These are phyloP conservation scores for Falco biarmicus DNA, from an alignment of 2,797 vertebrate genomes.

Conservation along the genomic window DNA sequence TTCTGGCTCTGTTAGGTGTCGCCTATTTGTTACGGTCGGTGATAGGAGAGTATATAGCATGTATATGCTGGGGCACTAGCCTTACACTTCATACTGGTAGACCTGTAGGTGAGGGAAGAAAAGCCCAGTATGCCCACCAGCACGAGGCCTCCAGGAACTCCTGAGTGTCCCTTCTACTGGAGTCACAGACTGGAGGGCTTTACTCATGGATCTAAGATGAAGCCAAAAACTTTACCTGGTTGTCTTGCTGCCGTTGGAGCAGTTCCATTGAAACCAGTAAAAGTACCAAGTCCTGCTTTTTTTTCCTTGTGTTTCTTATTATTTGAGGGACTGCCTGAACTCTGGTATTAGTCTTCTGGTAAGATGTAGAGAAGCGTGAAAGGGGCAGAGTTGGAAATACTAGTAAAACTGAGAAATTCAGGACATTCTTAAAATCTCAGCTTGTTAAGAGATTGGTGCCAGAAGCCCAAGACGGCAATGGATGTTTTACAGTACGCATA, in stretches of 20 bases:
- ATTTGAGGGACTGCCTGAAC: neutral
- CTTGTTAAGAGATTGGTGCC: neutral
- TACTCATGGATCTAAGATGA: neutral
- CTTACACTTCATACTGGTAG: neutral
- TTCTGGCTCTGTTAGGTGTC: neutral
- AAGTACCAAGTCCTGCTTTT: neutral
- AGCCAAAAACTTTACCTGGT: rapidly evolving
- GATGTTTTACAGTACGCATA: neutral
- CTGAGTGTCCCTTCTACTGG: neutral
- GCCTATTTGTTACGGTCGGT: rapidly evolving
- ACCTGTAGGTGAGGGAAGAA: neutral
- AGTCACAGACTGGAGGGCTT: neutral
- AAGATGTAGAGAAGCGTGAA: neutral
- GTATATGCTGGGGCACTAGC: rapidly evolving
- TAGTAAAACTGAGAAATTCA: neutral
- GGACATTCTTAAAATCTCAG: neutral
- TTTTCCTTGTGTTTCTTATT: neutral
- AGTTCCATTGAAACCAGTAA: too few species aligned
- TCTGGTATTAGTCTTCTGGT: neutral
- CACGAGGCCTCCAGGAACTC: too few species aligned
- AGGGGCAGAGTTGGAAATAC: neutral
- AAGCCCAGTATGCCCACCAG: neutral
- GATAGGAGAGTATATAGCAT: rapidly evolving
- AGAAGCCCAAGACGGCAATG: neutral
- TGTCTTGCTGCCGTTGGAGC: neutral